A percentile compares a stretch with the other conserved stretches of the same genome.
These are phyloP conservation scores for Eonycteris spelaea DNA, from an alignment of 2,113 vertebrate genomes.

Conservation along the genomic window DNA sequence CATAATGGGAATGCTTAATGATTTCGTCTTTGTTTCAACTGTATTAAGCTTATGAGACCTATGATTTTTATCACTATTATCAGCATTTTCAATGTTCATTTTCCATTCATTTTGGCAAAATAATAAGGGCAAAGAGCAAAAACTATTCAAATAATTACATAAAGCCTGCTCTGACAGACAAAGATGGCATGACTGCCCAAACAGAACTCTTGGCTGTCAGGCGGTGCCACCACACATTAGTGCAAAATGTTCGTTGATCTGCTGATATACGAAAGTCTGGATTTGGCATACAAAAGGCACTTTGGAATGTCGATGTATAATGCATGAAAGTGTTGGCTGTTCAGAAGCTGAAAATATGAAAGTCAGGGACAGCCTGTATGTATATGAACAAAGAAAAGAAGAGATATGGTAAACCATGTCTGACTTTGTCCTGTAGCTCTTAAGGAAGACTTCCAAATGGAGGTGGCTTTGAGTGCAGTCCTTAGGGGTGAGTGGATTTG, in stretches of 20 bases:
- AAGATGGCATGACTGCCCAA: constrained; percentile 77
- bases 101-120: constrained; percentile 67
- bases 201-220: constrained; percentile 78
- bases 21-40: constrained; percentile 65
- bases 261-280: constrained; percentile 76
- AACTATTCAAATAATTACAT: constrained; percentile 71
- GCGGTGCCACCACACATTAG: constrained; percentile 74
- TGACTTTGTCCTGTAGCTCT: not conserved
- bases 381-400: constrained; percentile 73
- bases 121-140: constrained; percentile 76
- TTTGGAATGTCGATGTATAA: constrained; percentile 78
- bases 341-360: constrained; percentile 73
- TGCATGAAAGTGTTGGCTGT: constrained; percentile 79
- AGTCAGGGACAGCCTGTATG: constrained; percentile 74
- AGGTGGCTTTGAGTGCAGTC: not conserved
- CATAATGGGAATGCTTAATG: constrained; percentile 43
- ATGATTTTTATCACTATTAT: constrained; percentile 60
- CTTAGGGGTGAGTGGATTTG: not conserved
- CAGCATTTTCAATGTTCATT: constrained; percentile 56
- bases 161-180: constrained; percentile 71
- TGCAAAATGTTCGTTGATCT: constrained; percentile 76
- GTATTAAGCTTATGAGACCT: constrained; percentile 59
- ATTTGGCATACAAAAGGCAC: constrained; percentile 79
- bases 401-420: constrained; percentile 31
- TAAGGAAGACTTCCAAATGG: not conserved